Base-by-base conservation (phyloP, 1,140 invertebrate genomes). In the Brachionus rubens region DNA sequence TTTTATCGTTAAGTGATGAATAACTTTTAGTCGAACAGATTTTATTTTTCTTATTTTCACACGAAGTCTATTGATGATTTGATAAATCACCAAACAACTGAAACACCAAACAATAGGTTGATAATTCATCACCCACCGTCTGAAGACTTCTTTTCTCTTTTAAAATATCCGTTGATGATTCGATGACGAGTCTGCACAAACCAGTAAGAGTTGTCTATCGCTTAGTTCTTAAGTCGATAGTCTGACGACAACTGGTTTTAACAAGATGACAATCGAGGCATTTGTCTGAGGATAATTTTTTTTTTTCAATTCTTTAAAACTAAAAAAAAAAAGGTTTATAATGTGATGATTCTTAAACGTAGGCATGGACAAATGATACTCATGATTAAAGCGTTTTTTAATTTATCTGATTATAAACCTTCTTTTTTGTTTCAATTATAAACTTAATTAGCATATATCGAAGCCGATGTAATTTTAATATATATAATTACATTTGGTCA, bases 251-350 rank as follows among this genome's bases (percentile, higher is more conserved):
- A 59, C 30, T 65, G 36, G 59, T 43, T 65, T 50, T 4, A 36
- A 40, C 21, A 72, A 72, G 68, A 72, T 72, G 68, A 72, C 68
- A 72, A 72, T 72, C 68, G 68, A 72, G 68, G 68, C 68, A 72
- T 72, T 72, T 72, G 68, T 72, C 68, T 72, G 68, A 72, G 68
- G 68, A 72, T 72, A 72, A n/a, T 36, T 33, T 33, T n/a, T 14
- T 43, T 65, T n/a, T n/a, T n/a, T n/a, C n/a, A n/a, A n/a, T n/a
- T n/a, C n/a, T n/a, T n/a, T n/a, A n/a, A n/a, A n/a, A 24, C 19
- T 65, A 24, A 24, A 19, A 12, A 4, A 16, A 40, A n/a, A 7
- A 12, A 33, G 54, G 28, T 36, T 59, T 59, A 36, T 59, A 33
- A 59, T 7, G 43, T 65, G 59, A 65, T 65, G 59, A 65, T 65